Percentiles rank a stretch among this genome's conserved stretches.
These are phyloP conservation scores for Colaptes auratus DNA, from an alignment of 2,113 vertebrate species.

Conservation along the genomic window DNA sequence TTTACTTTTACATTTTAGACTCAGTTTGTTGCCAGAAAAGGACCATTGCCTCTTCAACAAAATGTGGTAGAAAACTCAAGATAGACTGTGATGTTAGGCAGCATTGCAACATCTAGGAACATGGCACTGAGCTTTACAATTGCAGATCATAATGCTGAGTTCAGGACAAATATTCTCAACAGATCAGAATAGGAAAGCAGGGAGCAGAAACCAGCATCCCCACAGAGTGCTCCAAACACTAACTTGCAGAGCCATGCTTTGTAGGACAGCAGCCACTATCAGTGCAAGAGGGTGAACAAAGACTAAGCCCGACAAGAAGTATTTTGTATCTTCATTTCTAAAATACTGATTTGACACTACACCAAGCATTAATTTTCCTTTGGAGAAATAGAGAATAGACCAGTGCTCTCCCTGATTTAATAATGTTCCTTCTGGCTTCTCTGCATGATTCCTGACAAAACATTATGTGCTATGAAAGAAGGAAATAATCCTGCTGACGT, in stretches of 20 bases:
- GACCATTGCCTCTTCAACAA: background rate
- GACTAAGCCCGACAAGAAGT: background rate
- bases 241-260: background rate
- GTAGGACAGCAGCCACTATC: background rate
- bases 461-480: background rate
- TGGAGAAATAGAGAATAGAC: background rate
- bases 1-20: background rate
- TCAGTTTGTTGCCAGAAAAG: background rate
- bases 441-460: background rate
- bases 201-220: background rate
- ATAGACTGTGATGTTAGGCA: background rate
- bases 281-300: background rate
- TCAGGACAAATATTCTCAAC: background rate
- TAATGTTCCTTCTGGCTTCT: conserved; percentile 21
- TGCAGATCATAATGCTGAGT: background rate
- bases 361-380: background rate
- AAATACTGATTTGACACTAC: background rate
- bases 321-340: background rate
- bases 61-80: background rate
- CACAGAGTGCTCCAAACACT: background rate
- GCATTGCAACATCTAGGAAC: background rate
- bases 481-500: background rate
- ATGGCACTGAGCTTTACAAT: background rate
- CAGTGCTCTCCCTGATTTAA: conserved; percentile 10
- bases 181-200: background rate